Evolutionary conservation across 2,113 vertebrate genomes (phyloP).

Genomic region (Oxyruncus cristatus): DNA sequence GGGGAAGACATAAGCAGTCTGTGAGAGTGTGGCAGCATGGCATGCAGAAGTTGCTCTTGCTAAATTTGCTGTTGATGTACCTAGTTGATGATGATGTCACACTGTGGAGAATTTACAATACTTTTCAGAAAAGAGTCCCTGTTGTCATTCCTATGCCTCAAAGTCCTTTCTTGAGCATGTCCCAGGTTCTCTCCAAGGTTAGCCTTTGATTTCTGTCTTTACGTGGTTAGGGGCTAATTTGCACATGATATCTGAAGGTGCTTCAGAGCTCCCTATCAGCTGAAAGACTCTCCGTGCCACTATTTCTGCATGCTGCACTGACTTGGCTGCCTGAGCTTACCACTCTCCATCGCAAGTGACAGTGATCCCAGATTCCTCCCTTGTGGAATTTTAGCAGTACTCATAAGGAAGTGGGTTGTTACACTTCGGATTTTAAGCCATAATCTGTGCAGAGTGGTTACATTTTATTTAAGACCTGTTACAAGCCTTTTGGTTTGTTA

Average conservation of each 20-base stretch:
- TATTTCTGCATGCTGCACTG: neutral
- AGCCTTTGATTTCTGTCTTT: neutral
- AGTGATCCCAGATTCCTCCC: neutral
- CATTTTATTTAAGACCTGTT: too few species aligned
- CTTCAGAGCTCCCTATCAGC: neutral
- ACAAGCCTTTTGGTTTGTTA: too few species aligned
- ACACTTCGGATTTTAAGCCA: too few species aligned
- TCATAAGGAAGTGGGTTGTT: neutral
- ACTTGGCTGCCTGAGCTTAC: neutral
- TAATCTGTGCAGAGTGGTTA: too few species aligned
- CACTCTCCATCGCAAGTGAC: neutral
- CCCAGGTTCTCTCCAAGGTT: neutral
- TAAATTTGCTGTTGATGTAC: neutral
- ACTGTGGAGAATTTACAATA: neutral
- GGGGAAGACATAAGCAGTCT: constrained; percentile 11
- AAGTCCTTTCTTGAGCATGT: neutral
- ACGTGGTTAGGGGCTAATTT: neutral
- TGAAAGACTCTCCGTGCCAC: neutral
- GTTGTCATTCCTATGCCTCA: neutral
- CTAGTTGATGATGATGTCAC: neutral
- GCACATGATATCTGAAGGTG: neutral
- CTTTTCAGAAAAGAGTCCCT: neutral
- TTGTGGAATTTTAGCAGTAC: neutral
- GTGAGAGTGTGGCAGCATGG: neutral
- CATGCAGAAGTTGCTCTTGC: neutral